Evolutionary conservation across 1,140 invertebrate genomes (phyloP), one percentile per base, ranked within the genome.

Genomic region (Bombus difficillimus): DNA sequence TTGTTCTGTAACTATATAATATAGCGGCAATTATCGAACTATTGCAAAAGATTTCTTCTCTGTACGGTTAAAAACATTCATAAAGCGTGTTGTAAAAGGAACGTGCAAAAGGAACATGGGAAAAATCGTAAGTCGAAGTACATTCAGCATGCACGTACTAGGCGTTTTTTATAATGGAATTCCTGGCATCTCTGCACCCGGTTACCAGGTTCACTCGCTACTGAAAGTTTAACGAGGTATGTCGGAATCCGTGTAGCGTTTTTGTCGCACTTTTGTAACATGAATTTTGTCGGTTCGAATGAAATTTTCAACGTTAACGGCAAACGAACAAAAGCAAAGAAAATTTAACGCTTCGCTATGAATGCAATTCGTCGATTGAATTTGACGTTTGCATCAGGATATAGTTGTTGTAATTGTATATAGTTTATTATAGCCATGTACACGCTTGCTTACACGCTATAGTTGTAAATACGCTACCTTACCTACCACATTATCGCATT

Each of bases 141-240:
- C 53, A 76, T 76, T 76, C 34, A 62, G 18, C 53, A n/a, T n/a
- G 53, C 74, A 39, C 53, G 37, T 76, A 10, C 53, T 59, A 59
- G 10, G 34, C 53, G 28, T 34, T 62, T 75, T 75, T 76, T 76
- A 76, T 76, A 76, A 77, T 77, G 75, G 57, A 77, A 77, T 77
- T 64, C 37, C 57, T 64, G 75, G 75, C 57, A 77, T 77, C 57
- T n/a, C 57, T 41, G 75, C 37, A 39, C 18, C 75, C 75, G 53
- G 75, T 77, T 77, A 59, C 28, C 53, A 13, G 57, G 57, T 77
- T 77, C 75, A 64, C 57, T 77, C 75, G 75, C 57, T 41, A 32
- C 75, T 77, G 57, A 64, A 77, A 77, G 75, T 77, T 77, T 64
- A 77, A 62, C 57, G 75, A 62, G 75, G 53, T 77, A 77, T 62